Percentiles rank a stretch among this genome's conserved stretches.
These are phyloP conservation scores for Trematomus bernacchii DNA, from an alignment of 2,797 vertebrate species.

Conservation along the genomic window DNA sequence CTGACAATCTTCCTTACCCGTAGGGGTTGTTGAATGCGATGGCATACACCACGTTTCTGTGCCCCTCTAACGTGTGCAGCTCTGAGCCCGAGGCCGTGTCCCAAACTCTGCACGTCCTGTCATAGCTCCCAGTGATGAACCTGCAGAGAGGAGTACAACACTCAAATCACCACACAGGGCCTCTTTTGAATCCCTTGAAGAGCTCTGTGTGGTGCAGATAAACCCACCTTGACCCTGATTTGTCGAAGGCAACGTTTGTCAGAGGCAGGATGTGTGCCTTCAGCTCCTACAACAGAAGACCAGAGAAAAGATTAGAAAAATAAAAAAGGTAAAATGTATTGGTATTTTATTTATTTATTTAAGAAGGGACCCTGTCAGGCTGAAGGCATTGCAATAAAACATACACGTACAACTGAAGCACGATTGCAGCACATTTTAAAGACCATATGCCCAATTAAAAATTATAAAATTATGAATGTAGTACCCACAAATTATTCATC, in stretches of 20 bases:
- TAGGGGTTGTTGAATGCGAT: constrained; percentile 98
- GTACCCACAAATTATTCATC: constrained; percentile 49
- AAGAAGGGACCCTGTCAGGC: constrained; percentile 1
- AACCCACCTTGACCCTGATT: constrained; percentile 94
- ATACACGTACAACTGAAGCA: no score
- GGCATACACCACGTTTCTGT: constrained; percentile 94
- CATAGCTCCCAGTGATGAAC: constrained; percentile 98
- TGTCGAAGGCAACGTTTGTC: constrained; percentile 98
- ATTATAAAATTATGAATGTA: background rate
- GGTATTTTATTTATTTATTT: constrained; percentile 55
- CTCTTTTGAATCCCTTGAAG: background rate
- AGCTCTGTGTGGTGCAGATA: constrained; percentile 12
- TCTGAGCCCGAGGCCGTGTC: constrained; percentile 92
- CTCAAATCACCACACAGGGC: background rate
- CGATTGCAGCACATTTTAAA: no score
- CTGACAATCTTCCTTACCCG: constrained; percentile 83
- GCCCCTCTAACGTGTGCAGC: constrained; percentile 89
- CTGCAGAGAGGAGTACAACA: constrained; percentile 74
- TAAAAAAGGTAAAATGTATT: constrained; percentile 7
- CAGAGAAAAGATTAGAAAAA: constrained; percentile 24
- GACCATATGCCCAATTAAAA: no score
- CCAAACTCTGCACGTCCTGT: constrained; percentile 97
- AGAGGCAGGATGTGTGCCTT: constrained; percentile 93
- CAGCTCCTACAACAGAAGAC: constrained; percentile 85
- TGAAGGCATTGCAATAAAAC: no score